Base-by-base conservation (phyloP, 2,113 vertebrate species). In the Neolamprologus sp. region DNA sequence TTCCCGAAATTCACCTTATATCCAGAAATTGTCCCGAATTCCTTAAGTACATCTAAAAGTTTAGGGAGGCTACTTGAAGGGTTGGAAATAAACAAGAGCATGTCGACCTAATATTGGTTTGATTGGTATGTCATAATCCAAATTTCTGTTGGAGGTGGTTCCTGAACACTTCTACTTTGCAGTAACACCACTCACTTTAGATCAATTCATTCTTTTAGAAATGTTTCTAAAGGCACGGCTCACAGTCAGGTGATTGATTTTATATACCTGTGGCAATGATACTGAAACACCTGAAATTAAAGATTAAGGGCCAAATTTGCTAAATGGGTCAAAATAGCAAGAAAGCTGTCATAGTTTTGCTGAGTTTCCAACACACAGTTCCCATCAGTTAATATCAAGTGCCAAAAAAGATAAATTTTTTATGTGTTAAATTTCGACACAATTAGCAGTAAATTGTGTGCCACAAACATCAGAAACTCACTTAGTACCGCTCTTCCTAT, bases 221-320 rank as follows among this genome's bases (percentile, higher is more conserved):
- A 23, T 68, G n/a, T 21, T 68, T 68, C 35, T 68, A 68, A 40
- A 68, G 33, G 63, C n/a, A 40, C 3, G 2, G 7, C 12, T 21
- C 35, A 68, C 35, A 68, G 35, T 40, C 35, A 40, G 63, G 19
- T 68, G 33, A 2, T 68, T 68, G 63, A 68, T 68, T 68, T 68
- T 14, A 23, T 68, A 40, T 6, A 68, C 63, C 11, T 68, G 35
- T 23, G 63, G n/a, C 35, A 71, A 71, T 71, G n/a, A 14, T 13
- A 71, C 65, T 71, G 7, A 47, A 75, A 75, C 71, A 47, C 71
- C 23, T 19, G 23, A 75, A 47, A 19, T 75, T 26, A 75, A 75
- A 28, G 71, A 47, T 35, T 65, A 37, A 63, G 63, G 63, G 35
- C n/a, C 35, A 68, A 21, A 71, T 71, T 42, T 71, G 13, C n/a